A percentile compares a stretch with the other conserved stretches of the same genome.
phyloP scores from a whole-genome alignment of 2,888 invertebrate genomes.

The Diadegma fenestrale region DNA sequence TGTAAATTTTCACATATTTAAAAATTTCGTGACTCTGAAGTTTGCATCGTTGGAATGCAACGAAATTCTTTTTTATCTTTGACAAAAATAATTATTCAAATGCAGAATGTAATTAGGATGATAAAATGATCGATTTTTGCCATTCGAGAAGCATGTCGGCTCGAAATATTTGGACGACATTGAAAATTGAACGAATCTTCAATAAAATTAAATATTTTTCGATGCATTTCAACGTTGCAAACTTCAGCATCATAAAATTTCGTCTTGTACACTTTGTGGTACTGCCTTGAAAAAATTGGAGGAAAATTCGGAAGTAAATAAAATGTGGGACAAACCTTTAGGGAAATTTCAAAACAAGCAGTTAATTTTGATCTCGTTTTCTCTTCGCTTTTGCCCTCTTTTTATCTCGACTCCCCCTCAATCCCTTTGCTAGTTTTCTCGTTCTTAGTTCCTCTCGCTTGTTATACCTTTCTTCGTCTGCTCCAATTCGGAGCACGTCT shows the following conservation, averaged over 20 bases:
- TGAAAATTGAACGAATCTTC: no score
- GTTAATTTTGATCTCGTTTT: conserved; percentile 49
- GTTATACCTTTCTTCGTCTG: conserved; percentile 29
- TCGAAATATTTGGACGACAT: no score
- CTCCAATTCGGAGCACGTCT: conserved; percentile 46
- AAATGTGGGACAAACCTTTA: conserved; percentile 12
- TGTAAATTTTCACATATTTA: neutral
- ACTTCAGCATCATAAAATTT: no score
- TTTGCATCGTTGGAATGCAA: no score
- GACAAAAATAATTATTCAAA: no score
- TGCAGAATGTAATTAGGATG: no score
- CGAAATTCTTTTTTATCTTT: no score
- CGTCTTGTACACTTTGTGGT: neutral
- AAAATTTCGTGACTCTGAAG: no score
- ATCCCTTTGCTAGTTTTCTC: neutral
- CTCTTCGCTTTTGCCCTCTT: conserved; percentile 17
- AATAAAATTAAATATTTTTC: no score
- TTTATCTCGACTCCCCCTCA: conserved; percentile 1
- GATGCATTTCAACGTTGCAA: no score
- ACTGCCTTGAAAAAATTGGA: neutral
- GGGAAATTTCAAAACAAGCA: conserved; percentile 45
- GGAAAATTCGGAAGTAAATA: conserved; percentile 33
- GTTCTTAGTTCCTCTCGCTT: neutral
- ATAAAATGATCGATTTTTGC: no score
- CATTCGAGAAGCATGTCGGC: no score